These are phyloP conservation scores for Euleptes europaea DNA, from an alignment of 2,113 vertebrate genomes.

Conservation along the genomic window DNA sequence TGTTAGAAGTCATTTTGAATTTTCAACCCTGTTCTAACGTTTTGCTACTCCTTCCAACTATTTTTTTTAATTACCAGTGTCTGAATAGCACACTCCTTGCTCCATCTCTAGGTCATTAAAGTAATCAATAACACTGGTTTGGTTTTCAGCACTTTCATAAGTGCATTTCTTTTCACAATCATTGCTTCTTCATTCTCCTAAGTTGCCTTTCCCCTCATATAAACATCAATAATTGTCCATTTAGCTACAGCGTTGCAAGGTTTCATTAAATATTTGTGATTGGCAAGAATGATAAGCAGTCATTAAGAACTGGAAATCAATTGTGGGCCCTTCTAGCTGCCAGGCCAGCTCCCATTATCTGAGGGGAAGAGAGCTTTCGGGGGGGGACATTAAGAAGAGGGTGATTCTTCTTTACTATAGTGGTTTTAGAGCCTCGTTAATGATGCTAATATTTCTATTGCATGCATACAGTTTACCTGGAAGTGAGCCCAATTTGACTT, in stretches of 20 bases:
- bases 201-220: constrained; percentile 26
- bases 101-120: background rate
- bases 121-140: background rate
- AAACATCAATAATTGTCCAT: constrained; percentile 1
- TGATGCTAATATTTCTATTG: background rate
- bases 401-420: background rate
- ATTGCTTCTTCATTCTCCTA: constrained; percentile 33
- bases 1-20: background rate
- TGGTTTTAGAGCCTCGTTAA: background rate
- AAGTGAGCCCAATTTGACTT: background rate
- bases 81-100: background rate
- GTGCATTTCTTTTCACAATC: background rate
- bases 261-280: constrained; percentile 8
- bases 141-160: background rate
- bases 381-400: background rate
- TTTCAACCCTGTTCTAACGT: background rate
- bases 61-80: background rate
- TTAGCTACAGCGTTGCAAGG: background rate
- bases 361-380: background rate
- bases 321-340: background rate
- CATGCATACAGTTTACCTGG: background rate
- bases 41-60: background rate
- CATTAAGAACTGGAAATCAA: background rate
- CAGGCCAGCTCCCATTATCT: background rate
- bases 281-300: background rate